Conservation (phyloP, 2,797 vertebrate species). For the Philypnodon macrostomus region DNA sequence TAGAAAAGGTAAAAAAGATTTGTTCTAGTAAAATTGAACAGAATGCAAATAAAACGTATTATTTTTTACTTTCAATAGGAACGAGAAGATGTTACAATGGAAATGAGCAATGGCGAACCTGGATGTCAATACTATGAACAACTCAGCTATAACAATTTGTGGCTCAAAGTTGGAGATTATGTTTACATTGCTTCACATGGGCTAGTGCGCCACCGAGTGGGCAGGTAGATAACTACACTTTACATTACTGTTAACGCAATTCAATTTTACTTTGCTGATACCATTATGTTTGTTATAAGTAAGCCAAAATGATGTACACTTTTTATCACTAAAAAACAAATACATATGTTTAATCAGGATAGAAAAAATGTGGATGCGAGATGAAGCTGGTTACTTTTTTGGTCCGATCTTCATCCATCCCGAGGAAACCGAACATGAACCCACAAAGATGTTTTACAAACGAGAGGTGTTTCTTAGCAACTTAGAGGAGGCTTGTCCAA, state of each 20-base stretch:
- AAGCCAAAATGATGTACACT: too few relatives aligned
- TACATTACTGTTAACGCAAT: not conserved
- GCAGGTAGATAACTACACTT: constrained; percentile 78
- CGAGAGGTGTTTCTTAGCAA: constrained; percentile 96
- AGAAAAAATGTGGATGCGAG: constrained; percentile 95
- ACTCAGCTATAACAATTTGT: constrained; percentile 88
- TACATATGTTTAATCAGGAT: constrained; percentile 74
- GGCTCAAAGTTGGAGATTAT: constrained; percentile 94
- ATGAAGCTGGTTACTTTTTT: constrained; percentile 90
- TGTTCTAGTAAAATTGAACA: not conserved
- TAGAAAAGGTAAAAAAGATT: constrained; percentile 87
- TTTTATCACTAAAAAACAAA: too few relatives aligned
- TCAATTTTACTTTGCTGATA: too few relatives aligned
- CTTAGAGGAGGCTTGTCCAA: constrained; percentile 90
- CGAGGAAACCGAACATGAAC: constrained; percentile 96
- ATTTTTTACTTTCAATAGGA: constrained; percentile 74
- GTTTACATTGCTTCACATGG: constrained; percentile 95
- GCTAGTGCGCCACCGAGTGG: constrained; percentile 86
- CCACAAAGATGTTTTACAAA: constrained; percentile 99
- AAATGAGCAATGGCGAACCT: constrained; percentile 89
- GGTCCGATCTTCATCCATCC: constrained; percentile 98
- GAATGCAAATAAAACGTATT: not conserved
- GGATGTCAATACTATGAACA: constrained; percentile 93
- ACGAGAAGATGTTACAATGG: constrained; percentile 89
- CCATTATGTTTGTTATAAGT: too few relatives aligned